Base-by-base conservation (phyloP, 2,888 invertebrate genomes). In the Cyaniris semiargus region DNA sequence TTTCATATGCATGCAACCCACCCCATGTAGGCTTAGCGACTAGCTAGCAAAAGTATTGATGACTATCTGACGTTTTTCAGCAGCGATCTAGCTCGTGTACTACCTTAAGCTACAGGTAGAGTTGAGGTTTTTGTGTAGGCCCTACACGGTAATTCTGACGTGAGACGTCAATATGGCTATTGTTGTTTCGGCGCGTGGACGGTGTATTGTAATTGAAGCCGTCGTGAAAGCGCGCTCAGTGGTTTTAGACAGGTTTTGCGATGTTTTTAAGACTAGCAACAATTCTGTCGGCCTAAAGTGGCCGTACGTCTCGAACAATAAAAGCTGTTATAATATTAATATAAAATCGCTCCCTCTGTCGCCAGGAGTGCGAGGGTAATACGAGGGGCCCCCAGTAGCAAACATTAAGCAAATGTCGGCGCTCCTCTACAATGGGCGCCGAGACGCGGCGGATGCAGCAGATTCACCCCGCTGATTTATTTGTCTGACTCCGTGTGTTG, bases 381-480 rank as follows among this genome's bases (percentile, higher is more conserved):
- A 76, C 76, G 80, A 77, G 77, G 79, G 79, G 82, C 76, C 78
- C 79, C 76, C 78, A 81, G 82, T 81, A 81, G 81, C 82, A 80
- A 83, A 85, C 86, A 86, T 82, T 85, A 86, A 85, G 86, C 86
- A 86, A 88, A 86, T 85, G 86, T 85, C 84, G 85, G 81, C 85
- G 82, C 81, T 84, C 79, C 84, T 84, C 85, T 83, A 85, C 87
- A 86, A 88, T 86, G 85, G 86, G 86, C 86, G 84, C 53, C 86
- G 84, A 89, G 90, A 88, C 88, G 85, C 87, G 86, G 89, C 92
- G 93, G 92, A 93, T 90, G 90, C 89, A 88, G 88, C 85, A 86
- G 92, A 89, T 90, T 93, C 92, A 92, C 87, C 85, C 83, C 81
- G 82, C 85, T 93, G 93, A 94, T 94, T 94, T 94, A 94, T 94